These are phyloP conservation scores for Smithornis capensis DNA, from an alignment of 2,113 vertebrate species.

Conservation along the genomic window DNA sequence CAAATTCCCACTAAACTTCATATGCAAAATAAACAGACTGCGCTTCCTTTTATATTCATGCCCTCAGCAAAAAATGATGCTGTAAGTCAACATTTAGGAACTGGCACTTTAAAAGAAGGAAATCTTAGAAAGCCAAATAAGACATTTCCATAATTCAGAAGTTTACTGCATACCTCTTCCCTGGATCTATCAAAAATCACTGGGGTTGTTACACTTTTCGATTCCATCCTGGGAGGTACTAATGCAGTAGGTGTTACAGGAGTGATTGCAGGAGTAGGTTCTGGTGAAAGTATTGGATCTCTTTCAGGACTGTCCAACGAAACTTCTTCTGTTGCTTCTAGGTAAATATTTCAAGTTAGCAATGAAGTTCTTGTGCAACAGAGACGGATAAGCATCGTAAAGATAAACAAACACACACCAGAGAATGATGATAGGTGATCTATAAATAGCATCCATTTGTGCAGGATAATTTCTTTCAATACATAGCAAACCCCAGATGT, in stretches of 20 bases:
- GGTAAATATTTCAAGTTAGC: conserved; percentile 40
- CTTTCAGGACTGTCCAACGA: conserved; percentile 94
- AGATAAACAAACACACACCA: neutral
- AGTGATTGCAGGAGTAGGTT: conserved; percentile 90
- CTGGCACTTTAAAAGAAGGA: neutral
- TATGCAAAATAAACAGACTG: neutral
- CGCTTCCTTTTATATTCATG: neutral
- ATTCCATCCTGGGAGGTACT: conserved; percentile 83
- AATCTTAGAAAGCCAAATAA: neutral
- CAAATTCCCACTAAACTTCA: neutral
- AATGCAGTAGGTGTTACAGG: conserved; percentile 88
- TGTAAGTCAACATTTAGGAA: neutral
- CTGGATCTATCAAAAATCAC: conserved; percentile 89
- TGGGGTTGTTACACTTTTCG: conserved; percentile 72
- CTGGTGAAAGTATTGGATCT: conserved; percentile 89
- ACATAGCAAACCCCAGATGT: neutral
- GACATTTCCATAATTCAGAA: neutral
- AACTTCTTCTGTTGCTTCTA: conserved; percentile 96
- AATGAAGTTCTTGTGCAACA: neutral
- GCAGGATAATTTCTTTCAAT: neutral
- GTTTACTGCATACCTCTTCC: conserved; percentile 82
- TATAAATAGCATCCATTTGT: neutral
- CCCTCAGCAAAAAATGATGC: neutral
- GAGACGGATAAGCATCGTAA: neutral
- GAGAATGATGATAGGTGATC: neutral